A percentile compares a stretch with the other conserved stretches of the same genome.
Conservation (phyloP, 2,113 vertebrate species). For the Proterorhinus semilunaris region DNA sequence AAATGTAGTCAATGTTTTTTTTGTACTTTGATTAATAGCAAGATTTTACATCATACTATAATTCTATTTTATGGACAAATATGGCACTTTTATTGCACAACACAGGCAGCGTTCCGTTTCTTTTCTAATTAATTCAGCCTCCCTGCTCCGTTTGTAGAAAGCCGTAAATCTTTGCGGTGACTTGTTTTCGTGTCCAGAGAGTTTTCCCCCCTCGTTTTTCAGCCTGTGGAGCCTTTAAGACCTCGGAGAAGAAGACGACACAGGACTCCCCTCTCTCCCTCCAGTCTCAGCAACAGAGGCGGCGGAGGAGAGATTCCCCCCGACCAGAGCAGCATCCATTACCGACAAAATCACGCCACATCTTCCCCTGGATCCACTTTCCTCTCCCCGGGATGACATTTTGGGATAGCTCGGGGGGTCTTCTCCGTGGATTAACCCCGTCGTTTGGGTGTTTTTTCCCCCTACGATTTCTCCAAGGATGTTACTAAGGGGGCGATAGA, state of each 20-base stretch:
- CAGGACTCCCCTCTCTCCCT: not conserved
- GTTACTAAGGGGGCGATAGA: slow-evolving; percentile 35
- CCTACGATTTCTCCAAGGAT: slow-evolving; percentile 21
- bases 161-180: not conserved
- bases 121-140: too few species aligned
- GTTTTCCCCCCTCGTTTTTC: not conserved
- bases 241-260: not conserved
- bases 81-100: too few species aligned
- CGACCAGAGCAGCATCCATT: slow-evolving; percentile 52
- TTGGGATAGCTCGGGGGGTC: slow-evolving; percentile 20
- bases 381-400: slow-evolving; percentile 36
- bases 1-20: too few species aligned
- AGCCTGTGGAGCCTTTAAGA: slow-evolving; percentile 40
- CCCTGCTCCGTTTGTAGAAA: not conserved
- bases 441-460: not conserved
- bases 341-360: slow-evolving; percentile 20
- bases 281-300: slow-evolving; percentile 25
- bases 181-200: slow-evolving; percentile 7
- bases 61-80: too few species aligned
- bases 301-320: slow-evolving; percentile 29
- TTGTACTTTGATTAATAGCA: too few species aligned
- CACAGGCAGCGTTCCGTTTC: not conserved
- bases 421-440: slow-evolving; percentile 1
- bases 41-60: too few species aligned
- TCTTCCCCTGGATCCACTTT: slow-evolving; percentile 25